These are phyloP conservation scores for Istiophorus platypterus DNA, from an alignment of 2,113 vertebrate species.

Conservation along the genomic window DNA sequence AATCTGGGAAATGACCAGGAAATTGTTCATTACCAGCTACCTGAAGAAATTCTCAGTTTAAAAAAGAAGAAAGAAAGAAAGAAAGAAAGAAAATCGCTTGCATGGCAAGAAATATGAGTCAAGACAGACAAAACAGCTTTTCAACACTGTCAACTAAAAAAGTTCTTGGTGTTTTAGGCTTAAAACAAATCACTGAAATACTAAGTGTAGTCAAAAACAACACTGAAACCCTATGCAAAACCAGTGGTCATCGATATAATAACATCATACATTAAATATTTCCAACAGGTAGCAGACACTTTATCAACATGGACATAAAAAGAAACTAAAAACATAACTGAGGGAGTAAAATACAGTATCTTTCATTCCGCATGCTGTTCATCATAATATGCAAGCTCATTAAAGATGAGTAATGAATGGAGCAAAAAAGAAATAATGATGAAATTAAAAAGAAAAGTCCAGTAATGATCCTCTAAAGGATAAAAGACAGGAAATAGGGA, in stretches of 20 bases:
- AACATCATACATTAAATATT: slow-evolving; percentile 12
- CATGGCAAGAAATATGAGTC: slow-evolving; percentile 28
- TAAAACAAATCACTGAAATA: slow-evolving; percentile 18
- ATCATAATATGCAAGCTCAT: slow-evolving; percentile 42
- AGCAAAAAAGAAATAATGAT: slow-evolving; percentile 31
- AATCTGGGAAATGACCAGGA: slow-evolving; percentile 62
- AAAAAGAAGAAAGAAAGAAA: no score
- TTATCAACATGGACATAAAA: slow-evolving; percentile 14
- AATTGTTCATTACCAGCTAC: slow-evolving; percentile 51
- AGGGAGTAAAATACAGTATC: neutral
- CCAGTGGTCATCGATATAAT: neutral
- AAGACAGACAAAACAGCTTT: slow-evolving; percentile 51
- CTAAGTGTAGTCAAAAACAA: neutral
- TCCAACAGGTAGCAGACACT: slow-evolving; percentile 23
- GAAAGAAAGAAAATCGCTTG: slow-evolving; percentile 9
- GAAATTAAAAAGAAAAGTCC: slow-evolving; percentile 5
- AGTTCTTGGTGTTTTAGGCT: slow-evolving; percentile 1
- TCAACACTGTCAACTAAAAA: slow-evolving; percentile 29
- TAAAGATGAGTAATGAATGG: slow-evolving; percentile 53
- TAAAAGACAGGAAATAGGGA: slow-evolving; percentile 37
- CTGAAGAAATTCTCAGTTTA: slow-evolving; percentile 3
- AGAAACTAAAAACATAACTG: slow-evolving; percentile 2
- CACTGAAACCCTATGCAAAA: neutral
- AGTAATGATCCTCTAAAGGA: slow-evolving; percentile 28
- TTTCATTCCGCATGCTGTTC: slow-evolving; percentile 64